Base-by-base conservation (phyloP, 2,888 invertebrate genomes). In the Stenoptilia bipunctidactyla region DNA sequence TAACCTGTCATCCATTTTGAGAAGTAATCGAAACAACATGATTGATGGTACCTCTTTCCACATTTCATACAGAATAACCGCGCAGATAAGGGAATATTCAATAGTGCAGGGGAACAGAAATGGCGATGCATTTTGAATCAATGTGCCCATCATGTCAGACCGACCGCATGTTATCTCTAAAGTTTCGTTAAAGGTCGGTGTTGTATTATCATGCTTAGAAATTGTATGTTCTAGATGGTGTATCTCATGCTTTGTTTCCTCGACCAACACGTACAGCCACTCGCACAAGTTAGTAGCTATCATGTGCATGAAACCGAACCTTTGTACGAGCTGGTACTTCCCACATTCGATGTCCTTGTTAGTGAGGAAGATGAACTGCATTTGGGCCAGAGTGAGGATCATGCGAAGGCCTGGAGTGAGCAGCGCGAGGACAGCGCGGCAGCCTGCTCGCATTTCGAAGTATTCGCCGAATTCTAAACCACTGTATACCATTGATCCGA, bases 261-360 rank as follows among this genome's bases (percentile, higher is more conserved):
- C 91, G 0, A 95, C 92, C 14, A 96, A 76, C 2, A 94, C 93
- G 61, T 92, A 91, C 37, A 96, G 69, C 97, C 97, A 97, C 55
- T 96, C 94, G 73, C 96, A 96, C 12, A 97, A 73, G 73, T 97
- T 97, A 13, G 95, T 94, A 1, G 95, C 96, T 38, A 97, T 89
- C 90, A 95, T 90, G 64, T 97, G 97, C 96, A 97, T 96, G 34
- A 96, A 87, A 5, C 97, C 97, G 53, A 97, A 93, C 50, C 94
- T 87, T 13, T 94, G 92, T 38, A 94, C 85, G 36, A 90, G 86
- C 58, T 89, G 89, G 58, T 89, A 88, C 36, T 85, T 80, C 13
- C 89, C 88, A 53, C 90, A 85, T 56, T 77, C 79, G 40, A 83
- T 82, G 48, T 83, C 83, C 70, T 93, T 93, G 50, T 93, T 93